These are phyloP conservation scores for Zaprionus ghesquierei DNA, from an alignment of 1,140 invertebrate genomes.

Conservation along the genomic window DNA sequence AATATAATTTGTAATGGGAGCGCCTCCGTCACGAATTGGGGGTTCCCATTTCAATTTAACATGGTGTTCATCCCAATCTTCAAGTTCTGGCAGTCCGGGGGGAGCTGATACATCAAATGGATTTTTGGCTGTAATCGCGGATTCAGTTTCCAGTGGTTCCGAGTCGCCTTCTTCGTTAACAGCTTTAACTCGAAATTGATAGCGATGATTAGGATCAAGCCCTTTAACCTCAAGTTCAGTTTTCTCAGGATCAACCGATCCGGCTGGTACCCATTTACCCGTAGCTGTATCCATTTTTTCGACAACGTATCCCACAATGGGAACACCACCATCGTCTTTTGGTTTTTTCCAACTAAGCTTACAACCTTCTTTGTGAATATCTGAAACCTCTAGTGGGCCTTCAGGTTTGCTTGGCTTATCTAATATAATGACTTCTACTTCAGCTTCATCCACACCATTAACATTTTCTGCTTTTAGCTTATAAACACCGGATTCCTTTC, in stretches of 20 bases:
- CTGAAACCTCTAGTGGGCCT: constrained; percentile 95
- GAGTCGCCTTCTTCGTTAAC: constrained; percentile 98
- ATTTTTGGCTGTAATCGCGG: constrained; percentile 96
- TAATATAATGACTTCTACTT: constrained; percentile 95
- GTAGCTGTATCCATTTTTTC: constrained; percentile 96
- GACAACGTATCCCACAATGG: constrained; percentile 93
- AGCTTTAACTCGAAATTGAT: constrained; percentile 97
- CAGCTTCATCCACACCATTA: constrained; percentile 96
- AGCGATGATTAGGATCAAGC: constrained; percentile 95
- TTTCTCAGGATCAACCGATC: constrained; percentile 93
- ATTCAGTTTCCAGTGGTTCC: constrained; percentile 94
- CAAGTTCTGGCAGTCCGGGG: constrained; percentile 95
- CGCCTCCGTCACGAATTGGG: constrained; percentile 97
- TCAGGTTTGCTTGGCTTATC: constrained; percentile 97
- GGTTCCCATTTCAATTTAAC: constrained; percentile 98
- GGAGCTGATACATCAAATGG: constrained; percentile 95
- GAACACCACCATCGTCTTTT: constrained; percentile 96
- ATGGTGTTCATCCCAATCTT: constrained; percentile 96
- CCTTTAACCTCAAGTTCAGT: constrained; percentile 94
- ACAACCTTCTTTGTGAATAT: constrained; percentile 97
- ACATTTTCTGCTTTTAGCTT: constrained; percentile 95
- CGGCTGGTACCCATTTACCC: constrained; percentile 94
- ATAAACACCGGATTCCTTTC: constrained; percentile 95
- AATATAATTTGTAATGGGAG: constrained; percentile 97
- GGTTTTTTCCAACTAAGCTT: constrained; percentile 98